phyloP scores from a whole-genome alignment of 2,113 vertebrate genomes.

The Octodon degus region DNA sequence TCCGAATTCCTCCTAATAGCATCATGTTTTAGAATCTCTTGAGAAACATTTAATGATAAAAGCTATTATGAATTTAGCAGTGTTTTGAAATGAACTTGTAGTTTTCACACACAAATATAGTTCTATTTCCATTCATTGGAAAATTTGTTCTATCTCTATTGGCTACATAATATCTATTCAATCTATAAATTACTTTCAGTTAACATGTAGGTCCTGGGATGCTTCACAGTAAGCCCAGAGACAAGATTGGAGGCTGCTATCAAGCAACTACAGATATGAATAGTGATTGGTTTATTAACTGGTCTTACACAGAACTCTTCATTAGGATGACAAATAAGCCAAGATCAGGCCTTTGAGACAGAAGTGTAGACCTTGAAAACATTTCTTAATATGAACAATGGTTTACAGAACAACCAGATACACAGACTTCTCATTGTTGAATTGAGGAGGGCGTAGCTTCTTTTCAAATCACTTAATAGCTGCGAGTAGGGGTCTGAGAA shows the following conservation, averaged over 20 bases:
- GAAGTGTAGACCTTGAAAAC: neutral
- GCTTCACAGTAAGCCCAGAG: neutral
- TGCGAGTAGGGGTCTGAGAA: neutral
- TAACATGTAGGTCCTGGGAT: neutral
- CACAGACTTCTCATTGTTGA: neutral
- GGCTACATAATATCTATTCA: neutral
- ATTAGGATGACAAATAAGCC: conserved; percentile 31
- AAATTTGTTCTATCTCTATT: neutral
- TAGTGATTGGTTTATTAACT: conserved; percentile 25
- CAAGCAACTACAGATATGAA: neutral
- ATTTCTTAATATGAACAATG: conserved; percentile 42
- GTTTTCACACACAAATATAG: neutral
- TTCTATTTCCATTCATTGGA: neutral
- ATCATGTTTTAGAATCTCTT: conserved; percentile 44
- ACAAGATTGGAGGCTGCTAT: neutral
- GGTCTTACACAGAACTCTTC: conserved; percentile 39
- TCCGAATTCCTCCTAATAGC: neutral
- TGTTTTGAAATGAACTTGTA: conserved; percentile 27
- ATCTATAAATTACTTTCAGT: conserved; percentile 20
- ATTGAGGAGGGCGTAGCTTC: neutral
- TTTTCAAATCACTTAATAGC: conserved; percentile 8
- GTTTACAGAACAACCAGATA: conserved; percentile 5
- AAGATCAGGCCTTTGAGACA: neutral
- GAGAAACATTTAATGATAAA: conserved; percentile 50
- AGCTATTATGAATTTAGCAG: conserved; percentile 46